A percentile compares a stretch with the other conserved stretches of the same genome.
phyloP scores from a whole-genome alignment of 2,113 vertebrate species.

The Rhinoptilus africanus region DNA sequence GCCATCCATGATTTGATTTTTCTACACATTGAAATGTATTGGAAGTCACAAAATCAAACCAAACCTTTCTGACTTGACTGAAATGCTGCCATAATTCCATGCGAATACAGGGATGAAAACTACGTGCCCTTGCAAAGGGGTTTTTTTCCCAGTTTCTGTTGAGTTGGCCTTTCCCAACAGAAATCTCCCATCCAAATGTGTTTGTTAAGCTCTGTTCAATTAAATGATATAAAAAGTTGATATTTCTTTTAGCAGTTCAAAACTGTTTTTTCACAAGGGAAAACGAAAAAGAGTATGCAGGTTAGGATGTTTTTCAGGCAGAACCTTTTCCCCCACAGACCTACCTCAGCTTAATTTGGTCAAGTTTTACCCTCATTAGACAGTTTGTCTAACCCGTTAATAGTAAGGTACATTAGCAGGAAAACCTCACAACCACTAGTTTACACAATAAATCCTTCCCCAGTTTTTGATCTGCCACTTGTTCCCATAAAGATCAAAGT shows the following conservation, averaged over 20 bases:
- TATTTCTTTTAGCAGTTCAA: neutral
- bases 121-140: neutral
- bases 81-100: neutral
- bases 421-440: neutral
- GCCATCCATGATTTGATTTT: neutral
- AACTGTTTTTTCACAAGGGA: accelerated
- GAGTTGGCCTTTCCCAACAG: neutral
- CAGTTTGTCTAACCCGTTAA: neutral
- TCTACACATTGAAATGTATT: neutral
- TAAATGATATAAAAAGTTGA: neutral
- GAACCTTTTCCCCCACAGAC: neutral
- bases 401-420: neutral
- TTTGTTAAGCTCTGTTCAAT: neutral
- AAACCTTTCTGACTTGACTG: neutral
- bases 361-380: neutral
- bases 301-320: neutral
- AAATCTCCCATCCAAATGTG: neutral
- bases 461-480: neutral
- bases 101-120: neutral
- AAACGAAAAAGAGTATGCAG: neutral
- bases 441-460: neutral
- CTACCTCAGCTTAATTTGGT: neutral
- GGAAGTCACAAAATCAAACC: neutral
- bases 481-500: neutral
- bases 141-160: neutral